Evolutionary conservation across 2,113 vertebrate genomes (phyloP).

Genomic region (Calyptomena viridis): DNA sequence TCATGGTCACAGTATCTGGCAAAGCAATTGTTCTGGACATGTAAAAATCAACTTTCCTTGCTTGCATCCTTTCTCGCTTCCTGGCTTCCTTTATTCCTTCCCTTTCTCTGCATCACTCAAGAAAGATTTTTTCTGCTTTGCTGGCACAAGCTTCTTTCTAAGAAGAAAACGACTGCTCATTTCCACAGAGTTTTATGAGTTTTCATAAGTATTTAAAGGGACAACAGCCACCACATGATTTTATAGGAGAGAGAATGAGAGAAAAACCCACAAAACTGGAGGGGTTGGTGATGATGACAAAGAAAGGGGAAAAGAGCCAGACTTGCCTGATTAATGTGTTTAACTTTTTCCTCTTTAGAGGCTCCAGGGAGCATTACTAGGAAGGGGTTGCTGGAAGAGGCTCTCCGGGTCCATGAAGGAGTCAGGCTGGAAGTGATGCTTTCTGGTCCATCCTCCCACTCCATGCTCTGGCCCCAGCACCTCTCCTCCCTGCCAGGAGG

Average conservation of each 20-base stretch:
- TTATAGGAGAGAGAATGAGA: neutral
- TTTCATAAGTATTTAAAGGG: constrained; percentile 36
- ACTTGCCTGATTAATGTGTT: neutral
- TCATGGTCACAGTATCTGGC: neutral
- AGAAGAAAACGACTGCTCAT: neutral
- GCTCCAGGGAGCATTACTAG: neutral
- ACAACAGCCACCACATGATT: neutral
- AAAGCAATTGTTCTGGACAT: neutral
- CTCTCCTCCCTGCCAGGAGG: neutral
- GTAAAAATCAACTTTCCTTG: neutral
- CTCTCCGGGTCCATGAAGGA: neutral
- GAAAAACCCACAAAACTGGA: neutral
- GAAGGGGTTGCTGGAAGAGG: neutral
- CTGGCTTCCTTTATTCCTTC: neutral
- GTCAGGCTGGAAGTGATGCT: neutral
- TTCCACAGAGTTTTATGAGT: neutral
- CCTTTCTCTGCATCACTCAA: neutral
- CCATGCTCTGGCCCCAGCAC: neutral
- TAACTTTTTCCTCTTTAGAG: neutral
- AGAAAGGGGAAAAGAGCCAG: neutral
- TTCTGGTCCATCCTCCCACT: neutral
- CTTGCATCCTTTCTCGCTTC: neutral
- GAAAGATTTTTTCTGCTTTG: neutral
- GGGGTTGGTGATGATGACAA: neutral
- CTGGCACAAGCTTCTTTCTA: neutral